Percentiles rank a stretch among this genome's conserved stretches.
These are phyloP conservation scores for Acestrorhynchus altus DNA, from an alignment of 2,797 vertebrate genomes.

Conservation along the genomic window DNA sequence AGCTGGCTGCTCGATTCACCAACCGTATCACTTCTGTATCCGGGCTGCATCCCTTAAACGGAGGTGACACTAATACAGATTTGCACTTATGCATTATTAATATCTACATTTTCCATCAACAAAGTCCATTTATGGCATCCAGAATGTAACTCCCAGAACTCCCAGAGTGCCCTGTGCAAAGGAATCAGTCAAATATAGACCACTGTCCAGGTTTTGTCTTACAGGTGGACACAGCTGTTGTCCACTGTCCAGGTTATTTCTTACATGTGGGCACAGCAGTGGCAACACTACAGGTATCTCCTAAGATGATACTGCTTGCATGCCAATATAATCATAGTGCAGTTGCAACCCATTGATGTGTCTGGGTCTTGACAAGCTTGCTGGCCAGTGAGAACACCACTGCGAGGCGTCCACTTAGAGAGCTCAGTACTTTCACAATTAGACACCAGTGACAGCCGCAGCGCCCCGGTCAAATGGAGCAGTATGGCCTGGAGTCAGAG, in stretches of 20 bases:
- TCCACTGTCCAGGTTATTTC: neutral
- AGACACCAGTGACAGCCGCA: conserved; percentile 36
- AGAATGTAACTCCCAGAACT: neutral
- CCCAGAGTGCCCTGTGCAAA: neutral
- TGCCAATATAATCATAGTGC: conserved; percentile 31
- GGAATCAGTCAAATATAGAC: neutral
- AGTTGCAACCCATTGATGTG: conserved; percentile 42
- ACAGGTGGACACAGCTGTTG: neutral
- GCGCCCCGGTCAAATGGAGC: conserved; percentile 65
- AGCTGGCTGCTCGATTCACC: too few species aligned
- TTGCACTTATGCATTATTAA: too few species aligned
- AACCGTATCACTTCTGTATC: too few species aligned
- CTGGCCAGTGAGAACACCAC: conserved; percentile 32
- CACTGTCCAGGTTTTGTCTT: too few species aligned
- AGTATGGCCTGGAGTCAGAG: conserved; percentile 45
- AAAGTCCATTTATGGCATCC: neutral
- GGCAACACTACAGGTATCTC: conserved; percentile 19
- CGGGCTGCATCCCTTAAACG: too few species aligned
- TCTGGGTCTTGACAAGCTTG: conserved; percentile 33
- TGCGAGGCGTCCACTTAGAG: conserved; percentile 16
- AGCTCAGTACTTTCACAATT: conserved; percentile 39
- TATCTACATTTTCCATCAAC: too few species aligned
- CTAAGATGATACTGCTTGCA: conserved; percentile 27
- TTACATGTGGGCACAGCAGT: neutral
- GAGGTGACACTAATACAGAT: too few species aligned